Evolutionary conservation across 2,797 vertebrate genomes (phyloP).

Genomic region (Alectoris magna): DNA sequence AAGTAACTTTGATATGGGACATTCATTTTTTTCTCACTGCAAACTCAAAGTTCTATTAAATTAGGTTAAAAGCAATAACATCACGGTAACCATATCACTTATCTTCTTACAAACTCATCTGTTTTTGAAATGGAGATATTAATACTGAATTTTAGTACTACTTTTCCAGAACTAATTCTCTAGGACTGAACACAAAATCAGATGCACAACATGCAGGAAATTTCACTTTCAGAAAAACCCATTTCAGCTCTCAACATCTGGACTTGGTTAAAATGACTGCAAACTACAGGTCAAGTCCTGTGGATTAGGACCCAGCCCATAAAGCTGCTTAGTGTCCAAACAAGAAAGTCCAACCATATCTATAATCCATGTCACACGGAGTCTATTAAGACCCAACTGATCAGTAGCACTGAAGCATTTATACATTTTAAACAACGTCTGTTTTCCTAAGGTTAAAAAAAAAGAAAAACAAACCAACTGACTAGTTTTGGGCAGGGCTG

Average conservation of each 20-base stretch:
- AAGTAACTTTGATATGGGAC: neutral
- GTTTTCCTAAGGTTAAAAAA: neutral
- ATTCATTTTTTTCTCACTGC: neutral
- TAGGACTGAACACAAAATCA: neutral
- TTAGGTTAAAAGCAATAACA: neutral
- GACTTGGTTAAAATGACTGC: neutral
- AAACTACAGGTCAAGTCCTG: neutral
- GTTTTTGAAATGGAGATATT: neutral
- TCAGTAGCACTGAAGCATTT: neutral
- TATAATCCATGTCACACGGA: neutral
- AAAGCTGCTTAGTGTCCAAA: slow-evolving; percentile 19
- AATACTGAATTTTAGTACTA: neutral
- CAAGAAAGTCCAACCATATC: neutral
- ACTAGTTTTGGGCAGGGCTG: neutral
- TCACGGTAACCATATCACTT: neutral
- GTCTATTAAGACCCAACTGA: neutral
- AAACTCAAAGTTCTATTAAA: neutral
- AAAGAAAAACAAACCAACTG: neutral
- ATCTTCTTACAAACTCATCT: neutral
- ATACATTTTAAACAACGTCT: slow-evolving; percentile 6
- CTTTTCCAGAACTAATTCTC: neutral
- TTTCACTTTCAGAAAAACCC: neutral
- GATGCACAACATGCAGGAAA: neutral
- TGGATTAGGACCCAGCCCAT: slow-evolving; percentile 27
- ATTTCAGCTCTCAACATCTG: neutral